phyloP scores from a whole-genome alignment of 2,888 invertebrate species.

The Taenaris catops region DNA sequence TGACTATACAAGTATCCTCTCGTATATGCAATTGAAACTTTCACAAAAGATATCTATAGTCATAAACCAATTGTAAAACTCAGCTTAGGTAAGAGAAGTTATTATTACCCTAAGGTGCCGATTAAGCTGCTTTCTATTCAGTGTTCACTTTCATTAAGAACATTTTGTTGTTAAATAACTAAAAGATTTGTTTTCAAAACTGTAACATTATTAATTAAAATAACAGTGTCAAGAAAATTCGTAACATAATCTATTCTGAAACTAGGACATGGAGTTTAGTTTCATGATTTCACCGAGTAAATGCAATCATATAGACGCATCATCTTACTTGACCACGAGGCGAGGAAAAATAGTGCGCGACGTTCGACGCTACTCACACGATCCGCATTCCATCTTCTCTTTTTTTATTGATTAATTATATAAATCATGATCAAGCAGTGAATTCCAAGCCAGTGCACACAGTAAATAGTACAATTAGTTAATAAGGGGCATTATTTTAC shows the following conservation, averaged over 20 bases:
- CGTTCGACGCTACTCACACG: slow-evolving; percentile 57
- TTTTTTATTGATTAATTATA: slow-evolving; percentile 54
- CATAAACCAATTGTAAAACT: not conserved
- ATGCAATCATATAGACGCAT: slow-evolving; percentile 46
- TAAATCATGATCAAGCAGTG: slow-evolving; percentile 30
- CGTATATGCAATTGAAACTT: too few relatives aligned
- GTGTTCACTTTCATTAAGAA: too few relatives aligned
- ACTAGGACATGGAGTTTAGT: slow-evolving; percentile 26
- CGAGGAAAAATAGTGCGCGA: slow-evolving; percentile 72
- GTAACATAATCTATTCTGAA: slow-evolving; percentile 12
- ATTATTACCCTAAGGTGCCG: not conserved
- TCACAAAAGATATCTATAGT: not conserved
- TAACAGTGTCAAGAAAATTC: slow-evolving; percentile 1
- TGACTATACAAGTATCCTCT: too few relatives aligned
- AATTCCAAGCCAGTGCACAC: slow-evolving; percentile 26
- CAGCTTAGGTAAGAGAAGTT: not conserved
- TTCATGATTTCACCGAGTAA: slow-evolving; percentile 60
- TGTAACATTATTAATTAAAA: too few relatives aligned
- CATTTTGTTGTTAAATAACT: too few relatives aligned
- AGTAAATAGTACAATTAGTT: slow-evolving; percentile 20
- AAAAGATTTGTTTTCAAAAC: not conserved
- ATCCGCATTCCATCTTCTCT: slow-evolving; percentile 68
- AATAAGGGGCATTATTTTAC: slow-evolving; percentile 24
- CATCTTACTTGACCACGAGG: slow-evolving; percentile 55
- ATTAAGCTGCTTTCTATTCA: slow-evolving; percentile 1